These are phyloP conservation scores for Scopus umbretta DNA, from an alignment of 2,113 vertebrate species.

Conservation along the genomic window DNA sequence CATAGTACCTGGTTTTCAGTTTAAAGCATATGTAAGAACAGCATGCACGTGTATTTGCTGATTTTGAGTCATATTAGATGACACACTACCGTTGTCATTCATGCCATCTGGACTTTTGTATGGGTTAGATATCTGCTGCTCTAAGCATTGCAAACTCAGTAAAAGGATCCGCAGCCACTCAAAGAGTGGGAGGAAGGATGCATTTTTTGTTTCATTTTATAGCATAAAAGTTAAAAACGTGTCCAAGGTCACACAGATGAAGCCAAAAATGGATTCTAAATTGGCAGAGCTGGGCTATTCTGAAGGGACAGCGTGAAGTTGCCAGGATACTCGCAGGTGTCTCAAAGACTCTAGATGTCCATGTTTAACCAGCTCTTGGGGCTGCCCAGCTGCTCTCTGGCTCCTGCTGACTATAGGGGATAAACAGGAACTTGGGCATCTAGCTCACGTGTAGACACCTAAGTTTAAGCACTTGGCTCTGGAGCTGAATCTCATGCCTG, in stretches of 20 bases:
- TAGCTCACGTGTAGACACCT: fast-evolving
- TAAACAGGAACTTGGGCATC: not conserved
- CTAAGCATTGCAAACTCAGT: too few relatives aligned
- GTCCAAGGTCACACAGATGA: not conserved
- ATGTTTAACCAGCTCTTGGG: not conserved
- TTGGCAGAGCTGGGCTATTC: not conserved
- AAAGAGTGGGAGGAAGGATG: too few relatives aligned
- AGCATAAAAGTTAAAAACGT: not conserved
- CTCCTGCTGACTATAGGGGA: not conserved
- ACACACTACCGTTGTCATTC: too few relatives aligned
- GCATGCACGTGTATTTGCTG: not conserved
- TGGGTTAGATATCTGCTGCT: too few relatives aligned
- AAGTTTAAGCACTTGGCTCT: not conserved
- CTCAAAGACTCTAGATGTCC: not conserved
- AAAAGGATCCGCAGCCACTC: too few relatives aligned
- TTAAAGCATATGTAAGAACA: not conserved
- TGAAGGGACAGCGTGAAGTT: not conserved
- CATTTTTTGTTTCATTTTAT: not conserved
- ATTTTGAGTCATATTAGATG: not conserved
- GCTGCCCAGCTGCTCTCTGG: not conserved
- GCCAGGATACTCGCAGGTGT: not conserved
- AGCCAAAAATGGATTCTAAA: not conserved
- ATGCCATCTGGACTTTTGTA: too few relatives aligned
- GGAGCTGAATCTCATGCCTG: not conserved
- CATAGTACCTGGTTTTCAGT: not conserved